Base-by-base conservation (phyloP, 37 sponge, comb jelly and placozoan species). In the Ianthella basta region DNA sequence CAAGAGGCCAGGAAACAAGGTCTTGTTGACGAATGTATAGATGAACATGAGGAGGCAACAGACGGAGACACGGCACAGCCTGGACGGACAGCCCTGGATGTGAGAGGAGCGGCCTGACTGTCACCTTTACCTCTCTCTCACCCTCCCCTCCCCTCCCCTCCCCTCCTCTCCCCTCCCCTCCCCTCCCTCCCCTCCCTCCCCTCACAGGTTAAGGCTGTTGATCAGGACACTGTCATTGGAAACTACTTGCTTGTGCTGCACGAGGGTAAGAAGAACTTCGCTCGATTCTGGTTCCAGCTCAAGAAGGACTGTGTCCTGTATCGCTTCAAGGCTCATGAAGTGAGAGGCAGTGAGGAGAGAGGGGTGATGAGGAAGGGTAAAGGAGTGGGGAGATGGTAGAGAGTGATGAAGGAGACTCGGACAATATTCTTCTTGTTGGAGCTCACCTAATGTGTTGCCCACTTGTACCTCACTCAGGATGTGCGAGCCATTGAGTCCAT, bases 291-390 rank as follows among this genome's bases (percentile, higher is more conserved):
- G 96, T 90, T 94, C 60, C 86, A 86, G 75, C 64, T 96, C 20
- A 90, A 83, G 82, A 85, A 79, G 39, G 96, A 96, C 85, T 84
- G 80, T 21, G 89, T 83, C 0, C 82, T 96, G n/a, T 96, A 96
- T 82, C 84, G 82, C 65, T 96, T 96, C 91, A 92, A 84, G 56
- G 96, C 96, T n/a, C 96, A 92, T 53, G 94, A 93, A 83, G 96
- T 91, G 40, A 27, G 87, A n/a, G 59, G 10, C 53, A 10, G 12
- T 54, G 59, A 24, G 15, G n/a, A 15, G 21, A 68, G 36, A 36
- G 81, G 80, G 16, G 23, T 59, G 60, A 44, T 61, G 21, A 19
- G 35, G 29, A 30, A 30, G 29, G 34, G 34, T 30, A 6, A 16
- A 2, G 70, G 34, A 18, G 34, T 1, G 29, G 34, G 12, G 34